These are phyloP conservation scores for Machaerirhynchus nigripectus DNA, from an alignment of 2,113 vertebrate species.

Conservation along the genomic window DNA sequence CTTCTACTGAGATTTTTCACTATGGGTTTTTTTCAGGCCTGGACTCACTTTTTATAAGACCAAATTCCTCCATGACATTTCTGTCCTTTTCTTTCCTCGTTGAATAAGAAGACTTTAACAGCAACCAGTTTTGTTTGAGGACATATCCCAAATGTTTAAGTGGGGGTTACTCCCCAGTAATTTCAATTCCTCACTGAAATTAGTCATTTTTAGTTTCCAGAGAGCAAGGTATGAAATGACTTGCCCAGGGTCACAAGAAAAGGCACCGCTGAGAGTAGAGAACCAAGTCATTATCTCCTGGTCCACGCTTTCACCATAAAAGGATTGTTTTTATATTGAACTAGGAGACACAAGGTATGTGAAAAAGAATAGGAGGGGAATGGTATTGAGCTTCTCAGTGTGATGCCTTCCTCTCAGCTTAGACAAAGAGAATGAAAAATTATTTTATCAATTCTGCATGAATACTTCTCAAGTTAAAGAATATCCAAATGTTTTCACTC, in stretches of 20 bases:
- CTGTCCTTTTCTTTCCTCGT: background rate
- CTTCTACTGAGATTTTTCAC: background rate
- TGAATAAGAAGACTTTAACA: background rate
- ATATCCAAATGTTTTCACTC: background rate
- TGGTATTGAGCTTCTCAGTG: background rate
- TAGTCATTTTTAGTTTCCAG: background rate
- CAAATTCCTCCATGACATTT: background rate
- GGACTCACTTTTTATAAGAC: background rate
- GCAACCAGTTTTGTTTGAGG: background rate
- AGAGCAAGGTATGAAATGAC: background rate
- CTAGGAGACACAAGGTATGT: background rate
- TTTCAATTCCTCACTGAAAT: background rate
- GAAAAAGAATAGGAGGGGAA: background rate
- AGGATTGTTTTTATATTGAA: background rate
- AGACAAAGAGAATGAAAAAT: background rate
- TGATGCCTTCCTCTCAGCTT: background rate
- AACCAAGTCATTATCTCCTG: background rate
- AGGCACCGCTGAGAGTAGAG: background rate
- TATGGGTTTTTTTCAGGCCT: background rate
- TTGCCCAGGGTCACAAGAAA: background rate
- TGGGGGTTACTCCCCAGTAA: background rate
- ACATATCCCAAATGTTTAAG: background rate
- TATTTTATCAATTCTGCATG: background rate
- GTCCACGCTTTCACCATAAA: background rate
- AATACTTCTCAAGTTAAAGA: background rate